Evolutionary conservation across 2,113 vertebrate species (phyloP), one percentile per base, ranked within the genome.

Genomic region (Eulemur macaco): DNA sequence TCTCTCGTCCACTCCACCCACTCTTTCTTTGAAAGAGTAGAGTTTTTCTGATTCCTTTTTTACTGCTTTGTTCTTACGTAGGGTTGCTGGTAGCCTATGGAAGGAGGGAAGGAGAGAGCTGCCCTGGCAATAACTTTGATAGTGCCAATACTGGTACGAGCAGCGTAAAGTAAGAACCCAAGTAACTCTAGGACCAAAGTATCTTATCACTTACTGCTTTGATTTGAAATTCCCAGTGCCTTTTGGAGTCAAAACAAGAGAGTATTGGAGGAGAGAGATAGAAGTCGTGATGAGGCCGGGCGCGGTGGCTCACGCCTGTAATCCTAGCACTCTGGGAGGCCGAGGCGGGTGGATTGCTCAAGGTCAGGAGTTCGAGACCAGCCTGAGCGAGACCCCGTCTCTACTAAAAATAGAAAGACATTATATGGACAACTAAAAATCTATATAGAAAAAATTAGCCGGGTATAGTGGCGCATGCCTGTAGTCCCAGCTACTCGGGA

Each of bases 131-230:
- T 78, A 20, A 23, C n/a, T 23, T 0, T 84, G 37, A 90, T 58
- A 66, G 20, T 66, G 34, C 34, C 76, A 68, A 23, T 39, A 11
- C 52, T 60, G 54, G 45, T 85, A 71, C 13, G 82, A n/a, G 29
- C 64, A 76, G 52, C 54, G 50, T 88, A 56, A 92, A 92, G 89
- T 11, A 76, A 93, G 34, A 88, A 60, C 63, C 89, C 66, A 89
- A 64, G 86, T 34, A 42, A 85, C 87, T 56, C 54, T 39, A 20
- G 34, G 34, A 21, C 54, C 88, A 76, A 89, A 95, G 77, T 87
- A 52, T 56, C 60, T 64, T 66, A 42, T 64, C 92, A 82, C 42
- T 87, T 42, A 31, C 63, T 81, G 68, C 92, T 96, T 95, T 76
- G 66, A 37, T 92, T 11, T 71, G 71, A 95, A 94, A 86, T 93